Base-by-base conservation (phyloP, 2,797 vertebrate species). In the Loriculus beryllinus region DNA sequence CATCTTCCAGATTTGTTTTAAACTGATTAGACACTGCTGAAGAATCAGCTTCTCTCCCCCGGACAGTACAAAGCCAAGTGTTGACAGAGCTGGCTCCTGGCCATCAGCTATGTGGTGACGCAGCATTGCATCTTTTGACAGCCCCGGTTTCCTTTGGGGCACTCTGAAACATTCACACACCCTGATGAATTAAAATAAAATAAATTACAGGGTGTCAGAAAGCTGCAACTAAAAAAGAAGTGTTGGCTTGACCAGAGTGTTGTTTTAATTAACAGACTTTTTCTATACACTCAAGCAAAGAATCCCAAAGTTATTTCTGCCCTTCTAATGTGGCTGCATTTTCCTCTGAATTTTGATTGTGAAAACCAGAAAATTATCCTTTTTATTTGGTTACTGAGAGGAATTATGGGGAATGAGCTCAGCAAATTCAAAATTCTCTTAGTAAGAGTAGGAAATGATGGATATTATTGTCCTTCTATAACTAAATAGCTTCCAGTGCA, bases 1-100 rank as follows among this genome's bases (percentile, higher is more conserved):
- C 97, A 94, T 98, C 98, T 98, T 98, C 98, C 98, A 98, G 98
- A 98, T 98, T 98, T 98, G 95, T 96, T 97, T 97, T 97, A 97
- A 98, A 94, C 96, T 98, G 97, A 98, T 98, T 97, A 98, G 97
- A 97, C 97, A 96, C 95, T 96, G 97, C 97, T 98, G 97, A 98
- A 95, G 97, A 98, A 97, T 97, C 97, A 97, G 84, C 96, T 97
- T 95, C 97, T 98, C 97, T 98, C 95, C 96, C 96, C 95, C 89
- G 82, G 97, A 97, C 96, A 97, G 97, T 95, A 97, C 95, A 97
- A 98, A 97, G 97, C 92, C 90, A 93, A 97, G 97, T 97, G 97
- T 96, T 98, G 97, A 98, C 97, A 98, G 96, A 92, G 39, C 93
- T 98, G 98, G 97, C 97, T 97, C 26, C 70, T 74, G 92, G 97